Evolutionary conservation across 1,140 invertebrate species (phyloP).

Genomic region (Lepidotrigona ventralis): DNA sequence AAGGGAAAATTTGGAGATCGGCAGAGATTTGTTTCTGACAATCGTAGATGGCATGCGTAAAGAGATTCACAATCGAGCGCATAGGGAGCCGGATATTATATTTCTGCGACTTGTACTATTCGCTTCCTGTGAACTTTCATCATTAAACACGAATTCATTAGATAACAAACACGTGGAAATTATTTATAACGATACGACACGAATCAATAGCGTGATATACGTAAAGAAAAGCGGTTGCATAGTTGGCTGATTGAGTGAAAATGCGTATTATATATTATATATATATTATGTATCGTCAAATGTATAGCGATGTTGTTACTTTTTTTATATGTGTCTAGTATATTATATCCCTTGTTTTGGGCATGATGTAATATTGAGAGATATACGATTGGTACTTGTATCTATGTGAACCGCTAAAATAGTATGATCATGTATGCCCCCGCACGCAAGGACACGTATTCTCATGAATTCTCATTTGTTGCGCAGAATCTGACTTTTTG

Average conservation of each 20-base stretch:
- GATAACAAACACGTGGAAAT: neutral
- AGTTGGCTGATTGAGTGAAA: slow-evolving; percentile 68
- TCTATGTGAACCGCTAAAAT: slow-evolving; percentile 67
- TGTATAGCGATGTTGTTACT: slow-evolving; percentile 74
- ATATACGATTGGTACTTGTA: slow-evolving; percentile 70
- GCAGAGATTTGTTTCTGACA: neutral
- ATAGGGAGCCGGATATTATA: slow-evolving; percentile 15
- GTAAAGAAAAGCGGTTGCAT: slow-evolving; percentile 57
- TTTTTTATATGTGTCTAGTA: slow-evolving; percentile 79
- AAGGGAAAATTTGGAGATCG: neutral
- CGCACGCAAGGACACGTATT: slow-evolving; percentile 12
- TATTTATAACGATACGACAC: neutral
- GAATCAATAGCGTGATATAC: slow-evolving; percentile 14
- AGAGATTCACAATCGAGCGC: slow-evolving; percentile 8
- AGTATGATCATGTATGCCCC: slow-evolving; percentile 26
- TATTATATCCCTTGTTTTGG: slow-evolving; percentile 75
- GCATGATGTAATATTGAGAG: slow-evolving; percentile 77
- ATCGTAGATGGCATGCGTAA: slow-evolving; percentile 27
- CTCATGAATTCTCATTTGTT: slow-evolving; percentile 67
- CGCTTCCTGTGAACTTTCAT: slow-evolving; percentile 21
- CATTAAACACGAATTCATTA: slow-evolving; percentile 2
- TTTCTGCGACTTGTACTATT: neutral
- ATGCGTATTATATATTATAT: slow-evolving; percentile 70
- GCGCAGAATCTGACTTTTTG: slow-evolving; percentile 81
- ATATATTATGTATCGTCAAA: slow-evolving; percentile 71